Evolutionary conservation across 2,113 vertebrate genomes (phyloP).

Genomic region (Charadrius vociferus): DNA sequence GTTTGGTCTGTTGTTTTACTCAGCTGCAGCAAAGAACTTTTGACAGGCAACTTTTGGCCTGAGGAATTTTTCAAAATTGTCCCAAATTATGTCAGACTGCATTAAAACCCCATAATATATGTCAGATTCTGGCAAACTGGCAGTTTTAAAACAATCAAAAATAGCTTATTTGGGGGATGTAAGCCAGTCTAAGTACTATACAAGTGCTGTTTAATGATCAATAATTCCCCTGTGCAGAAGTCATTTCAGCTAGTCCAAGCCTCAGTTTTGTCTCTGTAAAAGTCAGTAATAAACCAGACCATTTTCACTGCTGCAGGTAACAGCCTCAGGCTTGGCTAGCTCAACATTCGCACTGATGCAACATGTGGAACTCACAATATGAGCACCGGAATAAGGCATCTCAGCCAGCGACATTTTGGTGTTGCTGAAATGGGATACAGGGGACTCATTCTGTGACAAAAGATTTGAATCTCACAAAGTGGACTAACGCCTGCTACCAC

Average conservation of each 20-base stretch:
- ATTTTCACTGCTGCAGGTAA: neutral
- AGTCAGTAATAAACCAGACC: neutral
- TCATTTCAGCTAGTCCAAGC: neutral
- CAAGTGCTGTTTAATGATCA: neutral
- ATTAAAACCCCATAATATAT: neutral
- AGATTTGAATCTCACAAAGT: neutral
- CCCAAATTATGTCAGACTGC: neutral
- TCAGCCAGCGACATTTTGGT: neutral
- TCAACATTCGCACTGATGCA: neutral
- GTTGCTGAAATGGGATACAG: neutral
- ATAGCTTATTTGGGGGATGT: neutral
- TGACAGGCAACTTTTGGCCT: neutral
- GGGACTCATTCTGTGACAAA: neutral
- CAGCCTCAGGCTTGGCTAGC: neutral
- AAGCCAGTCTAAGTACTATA: neutral
- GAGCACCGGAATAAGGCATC: neutral
- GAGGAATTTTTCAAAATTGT: neutral
- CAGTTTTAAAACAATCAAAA: neutral
- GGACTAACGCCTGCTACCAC: too few relatives aligned
- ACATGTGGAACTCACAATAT: neutral
- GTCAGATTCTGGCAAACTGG: neutral
- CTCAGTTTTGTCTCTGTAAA: neutral
- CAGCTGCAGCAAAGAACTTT: neutral
- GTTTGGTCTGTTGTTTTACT: neutral
- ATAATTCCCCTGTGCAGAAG: neutral